phyloP scores from a whole-genome alignment of 23 tunicate species.

The Ciona savignyi region DNA sequence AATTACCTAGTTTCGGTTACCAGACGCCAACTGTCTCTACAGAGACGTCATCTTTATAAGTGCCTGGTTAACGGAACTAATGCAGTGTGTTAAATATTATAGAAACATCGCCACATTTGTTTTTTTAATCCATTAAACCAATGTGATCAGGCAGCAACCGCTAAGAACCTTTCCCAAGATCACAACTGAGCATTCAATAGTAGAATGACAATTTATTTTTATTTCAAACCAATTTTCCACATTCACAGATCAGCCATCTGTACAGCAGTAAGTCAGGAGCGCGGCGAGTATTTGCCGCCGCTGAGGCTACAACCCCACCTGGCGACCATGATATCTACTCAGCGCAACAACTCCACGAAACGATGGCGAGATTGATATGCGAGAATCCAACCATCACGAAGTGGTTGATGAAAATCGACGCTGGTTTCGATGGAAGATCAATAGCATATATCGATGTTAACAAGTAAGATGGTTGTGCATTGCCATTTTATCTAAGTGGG shows the following conservation, averaged over 20 bases:
- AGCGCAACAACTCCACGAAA: constrained; percentile 81
- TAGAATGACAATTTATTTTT: too few relatives aligned
- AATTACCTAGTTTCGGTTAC: too few relatives aligned
- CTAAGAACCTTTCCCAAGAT: too few relatives aligned
- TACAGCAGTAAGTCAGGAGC: constrained; percentile 95
- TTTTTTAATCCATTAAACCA: too few relatives aligned
- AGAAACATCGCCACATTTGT: too few relatives aligned
- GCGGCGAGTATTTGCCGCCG: constrained; percentile 75
- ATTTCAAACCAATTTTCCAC: not conserved
- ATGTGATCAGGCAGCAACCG: too few relatives aligned
- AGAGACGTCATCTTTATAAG: too few relatives aligned
- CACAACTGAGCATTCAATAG: too few relatives aligned
- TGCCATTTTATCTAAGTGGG: not conserved
- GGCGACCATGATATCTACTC: constrained; percentile 89
- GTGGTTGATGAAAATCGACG: constrained; percentile 82
- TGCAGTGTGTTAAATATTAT: too few relatives aligned
- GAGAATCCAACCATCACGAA: constrained; percentile 49
- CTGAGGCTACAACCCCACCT: constrained; percentile 73
- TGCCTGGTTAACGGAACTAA: too few relatives aligned
- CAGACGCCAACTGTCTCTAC: too few relatives aligned
- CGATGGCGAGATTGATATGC: constrained; percentile 69
- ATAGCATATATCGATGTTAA: constrained; percentile 73
- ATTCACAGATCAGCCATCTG: constrained; percentile 59
- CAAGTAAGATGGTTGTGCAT: constrained; percentile 44
- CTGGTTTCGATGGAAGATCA: constrained; percentile 77